Base-by-base conservation (phyloP, 2,888 invertebrate genomes). In the Epirrhoe alternata region DNA sequence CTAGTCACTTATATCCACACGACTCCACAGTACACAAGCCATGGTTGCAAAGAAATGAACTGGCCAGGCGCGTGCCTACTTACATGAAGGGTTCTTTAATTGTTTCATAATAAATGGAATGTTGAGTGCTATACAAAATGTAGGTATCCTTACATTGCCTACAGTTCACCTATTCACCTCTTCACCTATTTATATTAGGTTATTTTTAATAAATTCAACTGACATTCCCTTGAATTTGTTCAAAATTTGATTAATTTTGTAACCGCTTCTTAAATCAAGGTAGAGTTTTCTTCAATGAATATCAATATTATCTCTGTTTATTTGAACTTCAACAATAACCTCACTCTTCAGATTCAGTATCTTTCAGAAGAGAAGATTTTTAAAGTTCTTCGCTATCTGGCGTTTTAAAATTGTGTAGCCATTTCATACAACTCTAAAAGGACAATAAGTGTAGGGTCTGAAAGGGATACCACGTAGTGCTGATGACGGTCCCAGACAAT, bases 371-470 rank as follows among this genome's bases (percentile, higher is more conserved):
- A 47, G 47, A 47, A 1, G 16, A 1, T 12, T 47, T 7, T 47
- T 16, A 7, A 47, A 6, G 14, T 14, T 16, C 12, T 42, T 42
- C 12, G 16, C 47, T 0, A 6, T 47, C 50, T 50, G 17, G 24
- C 50, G 24, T 24, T 50, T 42, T 47, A 47, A 47, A 47, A 47
- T 14, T 6, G 14, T 31, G 17, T 49, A 24, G 14, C 4, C 14
- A 10, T 53, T 59, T 80, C 81, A 80, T 84, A 85, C 82, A 85
- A 83, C 59, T 42, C 54, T 77, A 61, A 86, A 86, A 83, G 83
- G 80, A 85, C 83, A 86, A 85, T 84, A 83, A 83, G 80, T 81
- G 81, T 78, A 75, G 80, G 80, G 77, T 80, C 80, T 78, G 79
- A 84, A 84, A 84, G 81, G 77, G 81, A 84, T 85, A 79, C 77